Evolutionary conservation across 2,113 vertebrate species (phyloP).

Genomic region (Rissa tridactyla): DNA sequence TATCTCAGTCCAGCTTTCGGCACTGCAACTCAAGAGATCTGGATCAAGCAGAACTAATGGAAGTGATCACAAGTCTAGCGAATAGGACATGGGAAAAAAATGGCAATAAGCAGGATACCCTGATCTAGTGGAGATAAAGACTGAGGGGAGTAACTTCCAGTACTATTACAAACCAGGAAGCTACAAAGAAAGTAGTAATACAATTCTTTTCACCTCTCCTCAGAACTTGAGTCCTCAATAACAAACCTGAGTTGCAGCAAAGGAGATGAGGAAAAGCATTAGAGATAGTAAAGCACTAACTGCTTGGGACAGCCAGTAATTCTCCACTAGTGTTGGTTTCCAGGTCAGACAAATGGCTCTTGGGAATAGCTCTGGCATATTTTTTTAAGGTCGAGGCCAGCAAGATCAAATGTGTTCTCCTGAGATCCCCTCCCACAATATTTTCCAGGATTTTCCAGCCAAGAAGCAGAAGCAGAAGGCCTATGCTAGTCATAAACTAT

Average conservation of each 20-base stretch:
- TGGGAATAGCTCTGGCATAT: background rate
- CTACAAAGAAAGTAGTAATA: background rate
- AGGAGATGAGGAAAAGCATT: background rate
- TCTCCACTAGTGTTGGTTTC: background rate
- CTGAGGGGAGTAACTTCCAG: background rate
- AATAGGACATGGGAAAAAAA: background rate
- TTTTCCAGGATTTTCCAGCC: background rate
- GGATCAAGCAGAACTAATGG: background rate
- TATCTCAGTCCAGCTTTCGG: background rate
- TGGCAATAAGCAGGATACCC: background rate
- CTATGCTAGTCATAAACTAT: background rate
- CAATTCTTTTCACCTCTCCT: background rate
- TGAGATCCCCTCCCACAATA: background rate
- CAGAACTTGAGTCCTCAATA: background rate
- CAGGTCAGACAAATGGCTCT: background rate
- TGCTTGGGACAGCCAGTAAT: background rate
- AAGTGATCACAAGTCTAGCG: background rate
- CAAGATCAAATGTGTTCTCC: background rate
- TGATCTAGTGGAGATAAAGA: background rate
- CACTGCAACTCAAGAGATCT: background rate
- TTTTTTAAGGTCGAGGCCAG: background rate
- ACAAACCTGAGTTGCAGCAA: background rate
- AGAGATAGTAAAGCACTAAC: background rate
- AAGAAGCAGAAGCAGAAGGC: background rate
- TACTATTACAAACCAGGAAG: background rate